A percentile compares a stretch with the other conserved stretches of the same genome.
These are phyloP conservation scores for Anagyrus pseudococci DNA, from an alignment of 2,888 invertebrate genomes.

Conservation along the genomic window DNA sequence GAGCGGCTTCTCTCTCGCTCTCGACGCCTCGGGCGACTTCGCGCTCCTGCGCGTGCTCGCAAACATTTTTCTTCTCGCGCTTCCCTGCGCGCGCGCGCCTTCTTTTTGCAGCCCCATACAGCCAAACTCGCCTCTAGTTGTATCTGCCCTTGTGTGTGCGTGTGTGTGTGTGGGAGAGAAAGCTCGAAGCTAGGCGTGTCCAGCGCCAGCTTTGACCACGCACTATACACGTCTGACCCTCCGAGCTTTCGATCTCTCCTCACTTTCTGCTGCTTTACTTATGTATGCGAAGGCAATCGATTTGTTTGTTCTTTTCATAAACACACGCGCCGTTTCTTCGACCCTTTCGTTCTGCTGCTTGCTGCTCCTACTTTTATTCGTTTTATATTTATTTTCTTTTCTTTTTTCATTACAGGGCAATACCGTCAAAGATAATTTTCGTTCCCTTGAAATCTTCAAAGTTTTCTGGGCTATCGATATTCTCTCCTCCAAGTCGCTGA, in stretches of 20 bases:
- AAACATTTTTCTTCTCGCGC: not conserved
- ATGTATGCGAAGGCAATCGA: no score
- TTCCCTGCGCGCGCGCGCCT: no score
- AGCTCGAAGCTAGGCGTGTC: not conserved
- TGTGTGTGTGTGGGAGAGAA: no score
- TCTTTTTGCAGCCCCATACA: no score
- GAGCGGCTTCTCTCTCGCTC: not conserved
- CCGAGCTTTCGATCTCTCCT: not conserved
- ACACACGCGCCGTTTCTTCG: not conserved
- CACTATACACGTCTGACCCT: not conserved
- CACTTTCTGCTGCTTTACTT: no score
- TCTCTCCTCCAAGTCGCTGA: slow-evolving; percentile 14
- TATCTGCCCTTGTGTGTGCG: no score
- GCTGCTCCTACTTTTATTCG: not conserved
- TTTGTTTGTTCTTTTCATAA: not conserved
- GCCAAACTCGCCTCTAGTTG: no score
- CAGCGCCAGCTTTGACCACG: not conserved
- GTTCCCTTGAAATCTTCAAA: no score
- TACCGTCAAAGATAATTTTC: no score
- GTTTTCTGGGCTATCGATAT: no score
- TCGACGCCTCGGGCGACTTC: not conserved
- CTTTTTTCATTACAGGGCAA: no score
- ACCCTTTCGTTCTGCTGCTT: not conserved
- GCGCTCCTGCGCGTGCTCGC: not conserved
- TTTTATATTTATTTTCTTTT: not conserved